Base-by-base conservation (phyloP, 2,113 vertebrate species). In the Archilochus colubris region DNA sequence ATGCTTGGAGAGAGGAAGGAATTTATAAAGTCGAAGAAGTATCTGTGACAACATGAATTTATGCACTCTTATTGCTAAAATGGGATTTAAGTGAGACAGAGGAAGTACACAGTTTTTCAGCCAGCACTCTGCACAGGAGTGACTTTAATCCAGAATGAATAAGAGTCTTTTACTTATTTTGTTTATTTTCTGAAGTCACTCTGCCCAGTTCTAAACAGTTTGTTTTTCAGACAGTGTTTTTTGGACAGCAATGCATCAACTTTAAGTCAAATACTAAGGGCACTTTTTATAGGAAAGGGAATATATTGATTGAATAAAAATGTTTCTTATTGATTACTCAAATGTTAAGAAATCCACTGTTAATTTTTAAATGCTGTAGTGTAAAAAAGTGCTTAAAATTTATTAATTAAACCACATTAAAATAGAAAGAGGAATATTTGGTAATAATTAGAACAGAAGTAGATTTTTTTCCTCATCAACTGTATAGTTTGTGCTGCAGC, bases 141-240 rank as follows among this genome's bases (percentile, higher is more conserved):
- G 87, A 91, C 76, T 95, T 94, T 85, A 64, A 85, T 84, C 70
- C 38, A 30, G 82, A 82, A 87, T 95, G 93, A 94, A 91, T 94
- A 87, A 89, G 79, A 38, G 44, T 67, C 69, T 95, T 94, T 91
- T 84, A 95, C 70, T 84, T 78, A 57, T 75, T 91, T 95, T 72
- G 40, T 92, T 92, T 95, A 50, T 58, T 80, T 96, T 92, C 83
- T 69, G 11, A 66, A 85, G 69, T 76, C 50, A 40, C 62, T 84
- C 54, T 87, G 78, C 54, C n/a, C 66, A 58, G 12, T 93, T 93
- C 86, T 62, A 87, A 85, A 66, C 77, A 86, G 36, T 38, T 20
- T 86, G 70, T 55, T 77, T 90, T 66, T 91, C 86, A 95, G 64
- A 21, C 0, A 2, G 10, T 85, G 61, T 95, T 94, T 38, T 84